phyloP scores from a whole-genome alignment of 2,113 vertebrate genomes.

The Lucifuga dentata region DNA sequence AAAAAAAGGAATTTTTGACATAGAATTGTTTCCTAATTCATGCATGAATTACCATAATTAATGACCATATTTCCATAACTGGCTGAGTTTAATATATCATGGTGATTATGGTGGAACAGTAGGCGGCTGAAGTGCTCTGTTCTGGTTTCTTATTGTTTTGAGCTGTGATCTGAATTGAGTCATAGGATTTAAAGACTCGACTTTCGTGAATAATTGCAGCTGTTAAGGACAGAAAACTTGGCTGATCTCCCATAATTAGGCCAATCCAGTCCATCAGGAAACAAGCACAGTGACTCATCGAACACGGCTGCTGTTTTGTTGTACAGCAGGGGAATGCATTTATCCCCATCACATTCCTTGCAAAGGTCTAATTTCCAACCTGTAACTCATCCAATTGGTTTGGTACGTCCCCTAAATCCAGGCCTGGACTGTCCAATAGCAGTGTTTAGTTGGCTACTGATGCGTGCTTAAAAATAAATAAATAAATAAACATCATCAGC shows the following conservation, averaged over 20 bases:
- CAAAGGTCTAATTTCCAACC: conserved; percentile 49
- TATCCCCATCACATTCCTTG: conserved; percentile 17
- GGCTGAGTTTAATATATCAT: conserved; percentile 53
- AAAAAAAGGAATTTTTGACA: conserved; percentile 22
- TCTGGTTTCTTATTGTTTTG: conserved; percentile 32
- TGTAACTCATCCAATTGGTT: conserved; percentile 42
- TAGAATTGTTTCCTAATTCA: conserved; percentile 18
- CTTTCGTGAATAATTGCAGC: conserved; percentile 67
- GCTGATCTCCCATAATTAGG: conserved; percentile 64
- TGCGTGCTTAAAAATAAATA: too few species aligned
- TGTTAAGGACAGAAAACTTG: conserved; percentile 46
- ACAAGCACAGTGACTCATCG: conserved; percentile 1
- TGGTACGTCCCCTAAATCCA: conserved; percentile 29
- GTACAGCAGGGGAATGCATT: conserved; percentile 37
- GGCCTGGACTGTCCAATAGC: conserved; percentile 45
- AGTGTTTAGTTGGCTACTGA: conserved; percentile 39
- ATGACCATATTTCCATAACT: conserved; percentile 49
- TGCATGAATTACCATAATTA: conserved; percentile 61
- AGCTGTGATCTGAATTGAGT: conserved; percentile 47
- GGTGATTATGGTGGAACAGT: conserved; percentile 47
- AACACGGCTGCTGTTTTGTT: conserved; percentile 19
- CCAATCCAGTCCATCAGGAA: conserved; percentile 24
- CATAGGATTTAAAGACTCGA: conserved; percentile 46
- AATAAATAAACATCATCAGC: conserved; percentile 49
- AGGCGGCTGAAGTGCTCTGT: conserved; percentile 31